Base-by-base conservation (phyloP, 2,888 invertebrate genomes). In the Ametastegia equiseti region DNA sequence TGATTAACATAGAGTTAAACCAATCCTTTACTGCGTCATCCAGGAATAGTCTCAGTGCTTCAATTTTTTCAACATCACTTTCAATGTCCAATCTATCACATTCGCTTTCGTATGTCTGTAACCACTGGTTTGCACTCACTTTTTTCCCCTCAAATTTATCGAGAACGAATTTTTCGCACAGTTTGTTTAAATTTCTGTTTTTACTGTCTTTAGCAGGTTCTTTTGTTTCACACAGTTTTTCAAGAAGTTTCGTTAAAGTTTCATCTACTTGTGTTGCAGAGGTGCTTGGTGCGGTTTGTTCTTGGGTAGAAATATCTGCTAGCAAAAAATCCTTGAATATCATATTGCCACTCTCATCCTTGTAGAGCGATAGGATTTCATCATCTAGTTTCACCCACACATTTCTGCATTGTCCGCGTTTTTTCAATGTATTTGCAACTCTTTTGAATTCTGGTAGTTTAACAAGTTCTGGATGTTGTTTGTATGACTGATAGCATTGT, bases 271-370 rank as follows among this genome's bases (percentile, higher is more conserved):
- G 80, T 78, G 69, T 81, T 23, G 9, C 15, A 19, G 65, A 5
- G 27, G 65, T 65, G 36, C 33, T 36, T 13, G 65, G 33, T 33
- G 13, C 65, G 5, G 27, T 45, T 71, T 47, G 42, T 47, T 71
- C 71, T 6, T 45, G 2, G 23, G 27, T 45, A 27, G 42, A 1
- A 1, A 65, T 39, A 1, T 65, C 69, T 71, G 23, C 27, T 50
- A 84, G 78, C 71, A 79, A 82, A 57, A 80, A 80, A 30, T 84
- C 82, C 65, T 60, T 80, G 69, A 81, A 83, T 81, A 82, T 82
- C 73, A 84, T 45, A 77, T 85, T 85, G 75, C 83, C 83, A 50
- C 84, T 82, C 54, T 86, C 84, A 83, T 84, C 85, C 42, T 84
- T 69, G 80, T 85, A 85, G 9, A 42, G 63, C 63, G 63, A 75